Percentiles rank a stretch among this genome's conserved stretches.
phyloP scores from a whole-genome alignment of 2,888 invertebrate genomes.

The Operophtera brumata region DNA sequence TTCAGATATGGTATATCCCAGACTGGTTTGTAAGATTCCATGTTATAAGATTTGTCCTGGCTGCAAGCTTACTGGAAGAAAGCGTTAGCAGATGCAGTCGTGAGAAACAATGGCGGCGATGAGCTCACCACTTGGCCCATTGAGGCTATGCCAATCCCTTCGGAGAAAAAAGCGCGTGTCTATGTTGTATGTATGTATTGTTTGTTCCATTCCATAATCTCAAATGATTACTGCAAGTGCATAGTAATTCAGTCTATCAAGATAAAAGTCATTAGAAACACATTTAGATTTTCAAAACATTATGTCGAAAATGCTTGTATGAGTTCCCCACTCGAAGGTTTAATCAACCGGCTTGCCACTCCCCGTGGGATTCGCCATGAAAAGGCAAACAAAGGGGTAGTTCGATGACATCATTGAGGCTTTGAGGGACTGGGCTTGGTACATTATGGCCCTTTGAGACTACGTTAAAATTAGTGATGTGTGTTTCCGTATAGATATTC shows the following conservation, averaged over 20 bases:
- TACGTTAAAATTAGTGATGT: constrained; percentile 8
- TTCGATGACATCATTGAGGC: constrained; percentile 30
- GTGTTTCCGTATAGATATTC: not conserved
- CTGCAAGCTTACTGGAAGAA: no score
- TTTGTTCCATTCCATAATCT: no score
- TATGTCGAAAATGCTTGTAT: not conserved
- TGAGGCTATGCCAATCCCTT: no score
- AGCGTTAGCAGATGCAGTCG: no score
- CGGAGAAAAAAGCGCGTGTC: no score
- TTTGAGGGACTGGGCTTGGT: constrained; percentile 14
- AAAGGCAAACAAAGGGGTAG: constrained; percentile 23
- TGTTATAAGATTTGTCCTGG: no score
- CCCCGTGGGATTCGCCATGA: constrained; percentile 27
- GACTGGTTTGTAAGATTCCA: no score
- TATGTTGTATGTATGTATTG: no score
- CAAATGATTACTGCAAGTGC: not conserved
- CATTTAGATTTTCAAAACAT: not conserved
- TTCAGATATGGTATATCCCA: no score
- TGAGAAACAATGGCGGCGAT: no score
- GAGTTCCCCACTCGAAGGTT: constrained; percentile 10
- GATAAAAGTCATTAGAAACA: not conserved
- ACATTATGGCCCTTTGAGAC: constrained; percentile 20
- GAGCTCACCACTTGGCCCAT: no score
- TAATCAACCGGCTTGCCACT: constrained; percentile 16
- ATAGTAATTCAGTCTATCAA: not conserved